Percentiles rank a stretch among this genome's conserved stretches.
Conservation (phyloP, 2,888 invertebrate genomes). For the Periphyllus acericola region DNA sequence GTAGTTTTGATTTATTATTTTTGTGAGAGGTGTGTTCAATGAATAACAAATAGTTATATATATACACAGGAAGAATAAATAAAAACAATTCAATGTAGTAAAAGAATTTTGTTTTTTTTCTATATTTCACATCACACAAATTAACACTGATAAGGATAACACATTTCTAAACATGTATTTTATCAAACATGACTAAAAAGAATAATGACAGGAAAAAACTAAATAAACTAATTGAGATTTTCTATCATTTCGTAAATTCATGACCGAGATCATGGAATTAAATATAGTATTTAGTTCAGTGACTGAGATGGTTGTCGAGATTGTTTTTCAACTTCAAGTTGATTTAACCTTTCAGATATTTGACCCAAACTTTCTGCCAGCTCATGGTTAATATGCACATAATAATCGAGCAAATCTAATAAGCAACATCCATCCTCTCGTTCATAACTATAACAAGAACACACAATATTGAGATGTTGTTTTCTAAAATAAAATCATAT, state of each 20-base stretch:
- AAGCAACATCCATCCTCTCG: constrained; percentile 19
- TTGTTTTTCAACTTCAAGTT: constrained; percentile 40
- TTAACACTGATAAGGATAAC: background rate
- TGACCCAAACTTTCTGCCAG: constrained; percentile 5
- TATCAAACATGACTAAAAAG: background rate
- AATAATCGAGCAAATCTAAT: constrained; percentile 57
- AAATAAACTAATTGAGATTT: background rate
- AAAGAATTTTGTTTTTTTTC: background rate
- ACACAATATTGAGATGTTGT: constrained; percentile 5
- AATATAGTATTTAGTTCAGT: background rate
- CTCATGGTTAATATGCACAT: constrained; percentile 34
- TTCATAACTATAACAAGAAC: constrained; percentile 18
- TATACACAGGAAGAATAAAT: background rate
- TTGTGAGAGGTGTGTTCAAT: no score
- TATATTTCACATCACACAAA: no score
- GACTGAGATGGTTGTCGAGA: constrained; percentile 16
- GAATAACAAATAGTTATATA: no score
- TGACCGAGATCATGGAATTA: background rate
- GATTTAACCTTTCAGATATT: constrained; percentile 31
- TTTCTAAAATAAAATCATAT: background rate
- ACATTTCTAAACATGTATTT: background rate
- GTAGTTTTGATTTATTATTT: no score
- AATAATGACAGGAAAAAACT: background rate
- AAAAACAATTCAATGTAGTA: background rate
- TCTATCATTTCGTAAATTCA: background rate